Base-by-base conservation (phyloP, 2,113 vertebrate genomes). In the Mormyrus iriodes region DNA sequence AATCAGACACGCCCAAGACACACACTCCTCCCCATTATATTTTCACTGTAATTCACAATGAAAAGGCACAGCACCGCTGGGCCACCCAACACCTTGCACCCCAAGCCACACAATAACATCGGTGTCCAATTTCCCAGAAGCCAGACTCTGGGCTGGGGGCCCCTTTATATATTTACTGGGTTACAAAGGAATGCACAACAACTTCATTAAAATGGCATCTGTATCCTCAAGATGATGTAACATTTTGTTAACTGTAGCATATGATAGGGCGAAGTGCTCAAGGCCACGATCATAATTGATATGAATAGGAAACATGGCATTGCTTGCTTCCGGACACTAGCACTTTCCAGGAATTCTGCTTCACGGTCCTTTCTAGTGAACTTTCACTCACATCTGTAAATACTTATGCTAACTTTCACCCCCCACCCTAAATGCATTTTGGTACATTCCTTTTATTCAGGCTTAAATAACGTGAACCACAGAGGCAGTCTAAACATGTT, bases 341-440 rank as follows among this genome's bases (percentile, higher is more conserved):
- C 24, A 79, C 91, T 93, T 95, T 94, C 93, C 92, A 94, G 92
- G 93, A 92, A 94, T 92, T 89, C 93, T 92, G 93, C 94, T 93
- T 89, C 91, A 91, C 88, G 93, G 90, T 93, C 85, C 39, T 90
- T 91, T 90, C 92, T 93, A 93, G 95, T 94, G 93, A 95, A 95
- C 93, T 95, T 94, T 94, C 92, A 90, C 92, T 91, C 94, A 95
- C 95, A 96, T 96, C 95, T 96, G 95, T 90, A 91, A 96, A 94
- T 91, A 93, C 93, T 96, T 96, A 95, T 49, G 90, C 91, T 91
- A 94, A 93, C 95, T 94, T 93, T 94, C 86, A 92, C 94, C 93
- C 88, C 92, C 94, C 94, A 92, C 58, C 55, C 51, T 31, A 48
- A 39, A 76, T 58, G 93, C 94, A 93, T 95, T 96, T 92, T 94